phyloP scores from a whole-genome alignment of 2,113 vertebrate genomes.

The Caloenas nicobarica region DNA sequence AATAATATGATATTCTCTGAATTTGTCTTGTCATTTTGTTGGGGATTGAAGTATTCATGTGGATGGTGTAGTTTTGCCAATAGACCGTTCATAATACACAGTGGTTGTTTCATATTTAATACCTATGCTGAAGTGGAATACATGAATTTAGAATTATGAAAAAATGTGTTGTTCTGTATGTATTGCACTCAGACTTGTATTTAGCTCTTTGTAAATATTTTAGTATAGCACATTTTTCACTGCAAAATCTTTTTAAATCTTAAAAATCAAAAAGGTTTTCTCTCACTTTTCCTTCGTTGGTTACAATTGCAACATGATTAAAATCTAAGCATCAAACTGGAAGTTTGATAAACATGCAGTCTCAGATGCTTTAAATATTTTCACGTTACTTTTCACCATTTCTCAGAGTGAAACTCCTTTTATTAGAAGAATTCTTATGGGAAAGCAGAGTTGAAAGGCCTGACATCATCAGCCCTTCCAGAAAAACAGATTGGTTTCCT shows the following conservation, averaged over 20 bases:
- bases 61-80: conserved; percentile 52
- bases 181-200: neutral
- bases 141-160: neutral
- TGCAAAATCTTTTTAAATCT: neutral
- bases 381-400: conserved; percentile 55
- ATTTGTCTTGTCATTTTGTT: conserved; percentile 49
- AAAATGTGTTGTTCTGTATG: neutral
- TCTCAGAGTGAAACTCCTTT: conserved; percentile 67
- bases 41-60: conserved; percentile 44
- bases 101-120: conserved; percentile 55
- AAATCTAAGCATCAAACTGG: conserved; percentile 3
- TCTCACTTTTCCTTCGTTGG: neutral
- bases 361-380: conserved; percentile 62
- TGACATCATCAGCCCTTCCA: conserved; percentile 56
- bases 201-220: neutral
- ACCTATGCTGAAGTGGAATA: neutral
- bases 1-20: neutral
- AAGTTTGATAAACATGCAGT: neutral
- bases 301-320: neutral
- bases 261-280: neutral
- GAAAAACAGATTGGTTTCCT: conserved; percentile 71
- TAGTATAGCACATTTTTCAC: neutral
- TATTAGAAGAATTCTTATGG: conserved; percentile 64
- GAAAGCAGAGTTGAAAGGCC: conserved; percentile 62
- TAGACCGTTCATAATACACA: neutral